A percentile compares a stretch with the other conserved stretches of the same genome.
Conservation (phyloP, 2,797 vertebrate genomes). For the Pyrocephalus nanus region DNA sequence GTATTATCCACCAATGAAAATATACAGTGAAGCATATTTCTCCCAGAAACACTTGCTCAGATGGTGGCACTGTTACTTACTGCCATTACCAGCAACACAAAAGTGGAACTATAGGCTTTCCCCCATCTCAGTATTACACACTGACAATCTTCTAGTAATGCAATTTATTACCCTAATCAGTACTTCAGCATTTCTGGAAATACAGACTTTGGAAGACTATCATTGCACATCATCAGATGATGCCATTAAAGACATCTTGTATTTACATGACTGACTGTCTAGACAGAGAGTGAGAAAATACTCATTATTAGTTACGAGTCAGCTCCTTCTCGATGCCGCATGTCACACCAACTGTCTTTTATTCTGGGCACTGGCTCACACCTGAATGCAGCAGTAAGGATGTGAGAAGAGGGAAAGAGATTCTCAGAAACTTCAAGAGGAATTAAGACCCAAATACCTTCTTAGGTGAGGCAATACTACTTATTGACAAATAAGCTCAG, state of each 20-base stretch:
- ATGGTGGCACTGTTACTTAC: background rate
- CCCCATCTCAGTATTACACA: background rate
- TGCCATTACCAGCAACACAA: background rate
- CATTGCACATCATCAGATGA: slow-evolving; percentile 34
- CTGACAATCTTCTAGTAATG: background rate
- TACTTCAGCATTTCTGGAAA: background rate
- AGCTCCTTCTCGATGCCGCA: background rate
- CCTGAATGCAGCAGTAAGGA: background rate
- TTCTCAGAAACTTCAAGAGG: background rate
- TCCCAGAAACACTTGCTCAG: background rate
- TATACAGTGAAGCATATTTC: background rate
- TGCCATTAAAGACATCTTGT: slow-evolving; percentile 31
- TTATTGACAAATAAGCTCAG: background rate
- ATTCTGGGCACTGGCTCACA: background rate
- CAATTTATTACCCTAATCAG: background rate
- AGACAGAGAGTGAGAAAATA: slow-evolving; percentile 30
- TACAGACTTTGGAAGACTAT: background rate
- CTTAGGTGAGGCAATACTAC: background rate
- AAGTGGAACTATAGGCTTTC: background rate
- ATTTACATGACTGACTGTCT: slow-evolving; percentile 33
- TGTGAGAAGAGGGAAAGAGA: background rate
- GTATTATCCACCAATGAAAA: background rate
- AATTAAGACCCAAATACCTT: background rate
- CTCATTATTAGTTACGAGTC: background rate
- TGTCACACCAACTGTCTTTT: background rate